Conservation (phyloP, 2,888 invertebrate genomes). For the Chouioia cunea region DNA sequence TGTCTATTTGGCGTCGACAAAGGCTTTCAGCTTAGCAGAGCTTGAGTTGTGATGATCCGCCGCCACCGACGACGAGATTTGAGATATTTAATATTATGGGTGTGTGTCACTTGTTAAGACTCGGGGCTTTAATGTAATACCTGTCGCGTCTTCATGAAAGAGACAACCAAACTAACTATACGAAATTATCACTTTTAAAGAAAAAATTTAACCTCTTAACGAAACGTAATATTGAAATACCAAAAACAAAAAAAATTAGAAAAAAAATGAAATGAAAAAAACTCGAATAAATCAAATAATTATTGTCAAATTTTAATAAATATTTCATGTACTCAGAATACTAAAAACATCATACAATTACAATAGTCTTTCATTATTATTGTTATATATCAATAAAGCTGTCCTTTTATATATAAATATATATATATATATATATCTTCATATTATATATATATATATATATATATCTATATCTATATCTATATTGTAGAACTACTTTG, state of each 20-base stretch:
- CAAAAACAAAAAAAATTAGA: slow-evolving; percentile 23
- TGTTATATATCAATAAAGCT: slow-evolving; percentile 43
- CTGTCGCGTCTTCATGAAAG: slow-evolving; percentile 37
- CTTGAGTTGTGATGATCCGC: slow-evolving; percentile 26
- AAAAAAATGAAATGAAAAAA: slow-evolving; percentile 20
- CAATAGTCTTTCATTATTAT: slow-evolving; percentile 48
- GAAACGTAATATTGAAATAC: slow-evolving; percentile 31
- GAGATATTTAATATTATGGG: slow-evolving; percentile 43
- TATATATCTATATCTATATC: slow-evolving; percentile 43
- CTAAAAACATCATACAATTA: slow-evolving; percentile 39
- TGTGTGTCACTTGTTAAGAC: slow-evolving; percentile 44
- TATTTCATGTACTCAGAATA: slow-evolving; percentile 43
- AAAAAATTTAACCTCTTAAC: slow-evolving; percentile 39
- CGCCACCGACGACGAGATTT: slow-evolving; percentile 33
- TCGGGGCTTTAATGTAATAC: slow-evolving; percentile 34
- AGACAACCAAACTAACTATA: slow-evolving; percentile 6
- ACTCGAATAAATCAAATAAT: slow-evolving; percentile 45
- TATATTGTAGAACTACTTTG: slow-evolving; percentile 39
- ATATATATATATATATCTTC: no score
- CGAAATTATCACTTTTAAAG: slow-evolving; percentile 34
- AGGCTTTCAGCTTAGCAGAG: slow-evolving; percentile 40
- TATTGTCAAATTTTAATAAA: slow-evolving; percentile 46
- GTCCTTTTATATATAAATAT: slow-evolving; percentile 44
- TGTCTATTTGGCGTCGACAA: slow-evolving; percentile 15
- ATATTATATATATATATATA: slow-evolving; percentile 33